phyloP scores from a whole-genome alignment of 2,797 vertebrate species.

The Mallotus villosus region DNA sequence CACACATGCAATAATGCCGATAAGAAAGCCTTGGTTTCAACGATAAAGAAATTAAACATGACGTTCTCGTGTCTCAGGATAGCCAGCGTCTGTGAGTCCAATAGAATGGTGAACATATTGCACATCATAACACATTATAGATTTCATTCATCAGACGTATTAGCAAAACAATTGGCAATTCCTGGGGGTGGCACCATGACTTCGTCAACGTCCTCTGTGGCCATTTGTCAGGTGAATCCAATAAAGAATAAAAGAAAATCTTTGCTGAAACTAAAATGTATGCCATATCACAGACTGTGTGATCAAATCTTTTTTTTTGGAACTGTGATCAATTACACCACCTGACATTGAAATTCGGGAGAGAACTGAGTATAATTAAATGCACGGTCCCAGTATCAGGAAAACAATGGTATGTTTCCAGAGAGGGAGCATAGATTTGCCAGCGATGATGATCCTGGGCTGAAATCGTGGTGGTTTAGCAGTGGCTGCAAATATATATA shows the following conservation, averaged over 20 bases:
- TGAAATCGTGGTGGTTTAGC: conserved; percentile 27
- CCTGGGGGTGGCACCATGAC: too few species aligned
- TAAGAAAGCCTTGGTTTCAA: not conserved
- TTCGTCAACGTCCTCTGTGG: too few species aligned
- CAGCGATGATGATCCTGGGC: not conserved
- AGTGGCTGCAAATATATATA: conserved; percentile 38
- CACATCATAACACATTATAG: too few species aligned
- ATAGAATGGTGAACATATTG: too few species aligned
- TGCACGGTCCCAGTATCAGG: not conserved
- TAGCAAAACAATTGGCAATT: too few species aligned
- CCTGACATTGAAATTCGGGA: not conserved
- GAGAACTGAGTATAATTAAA: not conserved
- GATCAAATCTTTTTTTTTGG: conserved; percentile 13
- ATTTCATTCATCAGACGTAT: too few species aligned
- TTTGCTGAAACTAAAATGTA: not conserved
- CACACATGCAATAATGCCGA: not conserved
- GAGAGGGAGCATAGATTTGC: not conserved
- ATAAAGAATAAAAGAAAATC: too few species aligned
- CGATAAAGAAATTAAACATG: not conserved
- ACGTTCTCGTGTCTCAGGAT: too few species aligned
- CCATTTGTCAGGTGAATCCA: too few species aligned
- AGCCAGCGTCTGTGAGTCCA: too few species aligned
- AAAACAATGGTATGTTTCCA: not conserved
- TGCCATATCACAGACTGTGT: not conserved
- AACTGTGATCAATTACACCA: not conserved